Conservation (phyloP, 2,797 vertebrate genomes). For the Clarias platycephalus region DNA sequence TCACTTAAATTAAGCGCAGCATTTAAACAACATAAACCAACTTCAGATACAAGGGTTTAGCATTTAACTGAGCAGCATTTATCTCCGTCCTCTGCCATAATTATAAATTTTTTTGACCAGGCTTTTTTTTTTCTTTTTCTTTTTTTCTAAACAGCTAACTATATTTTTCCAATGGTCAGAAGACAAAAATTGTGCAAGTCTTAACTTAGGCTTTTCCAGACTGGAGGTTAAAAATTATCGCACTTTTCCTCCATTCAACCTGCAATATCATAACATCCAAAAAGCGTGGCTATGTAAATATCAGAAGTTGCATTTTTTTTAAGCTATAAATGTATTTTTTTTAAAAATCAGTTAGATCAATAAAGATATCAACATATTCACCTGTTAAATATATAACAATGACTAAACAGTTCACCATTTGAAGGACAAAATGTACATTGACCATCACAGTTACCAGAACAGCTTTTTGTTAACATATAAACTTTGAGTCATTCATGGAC, state of each 20-base stretch:
- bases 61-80: no score
- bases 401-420: not conserved
- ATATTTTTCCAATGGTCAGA: not conserved
- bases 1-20: no score
- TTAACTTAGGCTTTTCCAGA: not conserved
- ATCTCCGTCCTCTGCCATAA: no score
- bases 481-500: not conserved
- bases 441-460: not conserved
- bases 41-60: no score
- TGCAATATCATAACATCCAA: not conserved
- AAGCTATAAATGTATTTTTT: not conserved
- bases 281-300: not conserved
- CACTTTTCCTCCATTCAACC: not conserved
- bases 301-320: not conserved
- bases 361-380: not conserved
- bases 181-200: not conserved
- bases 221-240: not conserved
- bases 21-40: no score
- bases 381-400: not conserved
- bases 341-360: no score
- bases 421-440: not conserved
- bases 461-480: not conserved
- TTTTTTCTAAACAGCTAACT: no score
- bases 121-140: no score
- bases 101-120: no score